Evolutionary conservation across 1,140 invertebrate species (phyloP), one percentile per base, ranked within the genome.

Genomic region (Pygmarrhopalites habei): DNA sequence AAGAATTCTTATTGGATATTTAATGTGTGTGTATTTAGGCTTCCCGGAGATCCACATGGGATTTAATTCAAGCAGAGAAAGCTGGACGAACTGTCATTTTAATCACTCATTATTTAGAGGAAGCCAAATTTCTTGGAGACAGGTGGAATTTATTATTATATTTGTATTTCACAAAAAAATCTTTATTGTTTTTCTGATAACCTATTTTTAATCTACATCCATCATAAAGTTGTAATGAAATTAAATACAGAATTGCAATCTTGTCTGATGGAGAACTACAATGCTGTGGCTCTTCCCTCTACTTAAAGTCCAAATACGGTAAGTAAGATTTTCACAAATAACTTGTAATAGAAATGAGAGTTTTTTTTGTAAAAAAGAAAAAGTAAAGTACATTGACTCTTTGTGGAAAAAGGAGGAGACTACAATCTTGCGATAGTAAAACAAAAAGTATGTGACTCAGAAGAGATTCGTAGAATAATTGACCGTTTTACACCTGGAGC

Each of bases 31-130:
- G n/a, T 41, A 41, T 41, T 41, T 41, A n/a, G 39, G 85, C 89
- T 69, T 90, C 92, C 0, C 80, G 94, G 57, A 77, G 92, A 61
- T 83, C 86, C 53, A 84, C 92, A 10, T 98, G 95, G 95, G 87
- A 96, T 73, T 73, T 93, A 32, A 3, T 64, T 21, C 26, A 59
- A 19, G 39, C 26, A 32, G 30, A 51, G 43, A 32, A 26, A 29
- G 2, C 7, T 2, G 19, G 21, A 5, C 41, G 12, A 12, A 25
- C 25, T 25, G 23, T n/a, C 17, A 41, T 19, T 35, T 72, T 85
- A 15, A 83, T 83, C 1, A 86, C 83, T 41, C 84, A 86, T 60
- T 68, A 60, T 39, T 65, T 64, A 55, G 66, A 65, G 46, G 61
- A 66, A 35, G 68, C 68, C 1, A 64, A 69, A 46, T 60, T 69